A percentile compares a stretch with the other conserved stretches of the same genome.
Evolutionary conservation across 2,113 vertebrate genomes (phyloP).

Genomic region (Elanus axillaris): DNA sequence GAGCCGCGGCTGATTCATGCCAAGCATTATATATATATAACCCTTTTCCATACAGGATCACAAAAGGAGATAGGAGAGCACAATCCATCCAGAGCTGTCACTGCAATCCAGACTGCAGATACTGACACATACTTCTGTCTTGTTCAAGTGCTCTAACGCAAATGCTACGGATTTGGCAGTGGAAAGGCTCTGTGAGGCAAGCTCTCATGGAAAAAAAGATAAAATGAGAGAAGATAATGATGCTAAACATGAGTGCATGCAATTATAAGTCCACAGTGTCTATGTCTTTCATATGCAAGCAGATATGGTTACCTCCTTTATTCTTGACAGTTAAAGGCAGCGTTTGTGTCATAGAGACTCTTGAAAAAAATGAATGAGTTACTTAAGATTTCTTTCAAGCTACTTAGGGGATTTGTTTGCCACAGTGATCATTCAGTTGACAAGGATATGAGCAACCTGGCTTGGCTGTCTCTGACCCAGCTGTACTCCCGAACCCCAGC

Average conservation of each 20-base stretch:
- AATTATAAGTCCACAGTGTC: background rate
- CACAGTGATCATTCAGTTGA: background rate
- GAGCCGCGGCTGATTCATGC: background rate
- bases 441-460: background rate
- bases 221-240: constrained; percentile 29
- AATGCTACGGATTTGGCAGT: background rate
- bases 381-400: background rate
- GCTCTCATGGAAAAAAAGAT: constrained; percentile 2
- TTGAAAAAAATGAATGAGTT: background rate
- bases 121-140: background rate
- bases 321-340: background rate
- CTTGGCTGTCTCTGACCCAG: background rate
- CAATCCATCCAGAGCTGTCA: background rate
- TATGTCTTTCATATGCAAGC: background rate
- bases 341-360: background rate
- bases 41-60: background rate
- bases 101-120: background rate
- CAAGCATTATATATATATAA: background rate
- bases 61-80: background rate
- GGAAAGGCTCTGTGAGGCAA: background rate
- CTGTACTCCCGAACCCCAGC: background rate
- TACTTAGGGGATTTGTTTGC: background rate
- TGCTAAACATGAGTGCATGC: background rate
- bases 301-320: constrained; percentile 11
- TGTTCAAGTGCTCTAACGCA: background rate